These are phyloP conservation scores for Timema podura DNA, from an alignment of 2,888 invertebrate species.

Conservation along the genomic window DNA sequence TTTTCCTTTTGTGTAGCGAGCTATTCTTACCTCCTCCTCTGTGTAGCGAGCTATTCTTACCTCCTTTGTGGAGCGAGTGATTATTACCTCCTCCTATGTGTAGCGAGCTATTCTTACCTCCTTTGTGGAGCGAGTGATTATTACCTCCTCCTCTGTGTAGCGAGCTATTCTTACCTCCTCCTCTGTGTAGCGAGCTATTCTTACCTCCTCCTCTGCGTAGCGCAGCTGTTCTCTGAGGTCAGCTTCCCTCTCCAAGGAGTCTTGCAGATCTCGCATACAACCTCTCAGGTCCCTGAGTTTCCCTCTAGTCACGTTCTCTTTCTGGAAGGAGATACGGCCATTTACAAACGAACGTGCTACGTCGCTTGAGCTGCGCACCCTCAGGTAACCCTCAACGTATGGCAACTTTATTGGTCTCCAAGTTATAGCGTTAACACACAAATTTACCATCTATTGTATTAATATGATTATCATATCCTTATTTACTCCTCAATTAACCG, in stretches of 20 bases:
- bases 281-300: no score
- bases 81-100: no score
- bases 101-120: conserved; percentile 56
- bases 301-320: conserved; percentile 70
- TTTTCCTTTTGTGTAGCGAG: not conserved
- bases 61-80: no score
- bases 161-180: not conserved
- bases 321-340: conserved; percentile 45
- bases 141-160: no score
- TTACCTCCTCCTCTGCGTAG: conserved; percentile 90
- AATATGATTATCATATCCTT: no score
- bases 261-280: conserved; percentile 83
- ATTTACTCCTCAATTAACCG: no score
- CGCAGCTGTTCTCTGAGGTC: conserved; percentile 88
- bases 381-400: not conserved
- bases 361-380: not conserved
- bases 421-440: no score
- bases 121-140: no score
- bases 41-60: conserved; percentile 53
- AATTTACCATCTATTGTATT: no score
- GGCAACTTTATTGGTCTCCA: no score
- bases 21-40: conserved; percentile 60
- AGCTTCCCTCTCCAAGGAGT: conserved; percentile 88
- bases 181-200: no score
- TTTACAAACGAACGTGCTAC: conserved; percentile 18